Conservation (phyloP, 2,113 vertebrate species). For the Empidonax alnorum region DNA sequence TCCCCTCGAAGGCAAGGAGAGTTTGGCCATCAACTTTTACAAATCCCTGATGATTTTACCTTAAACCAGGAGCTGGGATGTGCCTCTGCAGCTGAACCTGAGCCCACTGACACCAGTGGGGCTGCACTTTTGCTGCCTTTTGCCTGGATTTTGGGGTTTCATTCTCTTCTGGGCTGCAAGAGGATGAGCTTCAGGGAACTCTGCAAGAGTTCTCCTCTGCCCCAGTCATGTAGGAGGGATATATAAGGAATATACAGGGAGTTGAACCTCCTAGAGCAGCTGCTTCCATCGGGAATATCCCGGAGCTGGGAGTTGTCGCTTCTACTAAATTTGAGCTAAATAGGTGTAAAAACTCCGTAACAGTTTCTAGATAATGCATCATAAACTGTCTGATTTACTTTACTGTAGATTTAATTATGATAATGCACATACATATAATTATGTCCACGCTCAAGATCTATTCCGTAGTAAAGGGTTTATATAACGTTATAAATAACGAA, state of each 20-base stretch:
- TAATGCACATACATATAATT: background rate
- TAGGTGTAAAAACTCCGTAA: background rate
- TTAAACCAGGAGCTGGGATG: background rate
- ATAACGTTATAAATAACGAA: background rate
- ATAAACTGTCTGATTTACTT: background rate
- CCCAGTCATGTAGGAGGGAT: background rate
- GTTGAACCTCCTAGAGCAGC: background rate
- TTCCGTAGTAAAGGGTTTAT: background rate
- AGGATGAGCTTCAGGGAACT: background rate
- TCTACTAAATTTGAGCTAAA: background rate
- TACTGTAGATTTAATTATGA: background rate
- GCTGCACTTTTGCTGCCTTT: background rate
- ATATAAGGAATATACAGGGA: accelerated
- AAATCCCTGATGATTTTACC: background rate
- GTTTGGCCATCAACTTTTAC: background rate
- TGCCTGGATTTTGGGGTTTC: background rate
- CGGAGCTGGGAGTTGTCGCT: background rate
- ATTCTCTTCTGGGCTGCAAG: background rate
- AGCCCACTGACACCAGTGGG: background rate
- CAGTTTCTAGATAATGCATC: background rate
- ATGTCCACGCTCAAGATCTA: accelerated
- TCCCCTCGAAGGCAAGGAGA: accelerated
- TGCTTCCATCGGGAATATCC: background rate
- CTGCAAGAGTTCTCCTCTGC: background rate
- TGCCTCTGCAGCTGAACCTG: background rate